These are phyloP conservation scores for Lucilia cuprina DNA, from an alignment of 1,140 invertebrate species.

Conservation along the genomic window DNA sequence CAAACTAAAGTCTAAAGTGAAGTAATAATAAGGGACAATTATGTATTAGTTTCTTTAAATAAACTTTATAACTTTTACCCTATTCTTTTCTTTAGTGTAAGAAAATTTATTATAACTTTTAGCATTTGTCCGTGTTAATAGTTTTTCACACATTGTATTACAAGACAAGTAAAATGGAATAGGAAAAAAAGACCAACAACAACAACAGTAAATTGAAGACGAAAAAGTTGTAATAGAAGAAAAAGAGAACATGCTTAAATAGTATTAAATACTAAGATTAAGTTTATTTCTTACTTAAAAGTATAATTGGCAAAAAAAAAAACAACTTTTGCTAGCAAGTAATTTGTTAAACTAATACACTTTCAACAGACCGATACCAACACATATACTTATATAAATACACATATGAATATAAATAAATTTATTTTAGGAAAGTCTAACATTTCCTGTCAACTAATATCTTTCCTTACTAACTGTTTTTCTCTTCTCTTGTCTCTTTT, in stretches of 20 bases:
- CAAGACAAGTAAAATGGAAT: neutral
- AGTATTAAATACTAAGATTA: slow-evolving; percentile 6
- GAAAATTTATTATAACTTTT: neutral
- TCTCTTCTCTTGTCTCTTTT: slow-evolving; percentile 2
- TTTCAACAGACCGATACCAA: neutral
- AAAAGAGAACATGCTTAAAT: neutral
- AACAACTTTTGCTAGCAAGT: neutral
- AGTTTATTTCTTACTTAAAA: slow-evolving; percentile 1
- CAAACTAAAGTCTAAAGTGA: too few relatives aligned
- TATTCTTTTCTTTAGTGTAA: neutral
- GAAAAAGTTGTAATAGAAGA: neutral
- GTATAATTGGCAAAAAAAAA: slow-evolving; percentile 1
- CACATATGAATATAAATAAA: neutral
- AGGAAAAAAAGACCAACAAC: neutral
- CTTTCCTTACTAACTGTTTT: neutral
- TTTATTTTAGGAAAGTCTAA: neutral
- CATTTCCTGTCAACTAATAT: slow-evolving; percentile 26
- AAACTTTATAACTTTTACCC: neutral
- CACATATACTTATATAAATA: neutral
- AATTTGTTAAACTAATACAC: neutral
- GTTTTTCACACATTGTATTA: slow-evolving; percentile 6
- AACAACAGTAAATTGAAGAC: neutral
- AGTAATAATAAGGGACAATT: too few relatives aligned
- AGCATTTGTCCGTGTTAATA: neutral
- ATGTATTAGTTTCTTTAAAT: neutral